Evolutionary conservation across 2,113 vertebrate species (phyloP), one percentile per base, ranked within the genome.

Genomic region (Uropsilus gracilis): DNA sequence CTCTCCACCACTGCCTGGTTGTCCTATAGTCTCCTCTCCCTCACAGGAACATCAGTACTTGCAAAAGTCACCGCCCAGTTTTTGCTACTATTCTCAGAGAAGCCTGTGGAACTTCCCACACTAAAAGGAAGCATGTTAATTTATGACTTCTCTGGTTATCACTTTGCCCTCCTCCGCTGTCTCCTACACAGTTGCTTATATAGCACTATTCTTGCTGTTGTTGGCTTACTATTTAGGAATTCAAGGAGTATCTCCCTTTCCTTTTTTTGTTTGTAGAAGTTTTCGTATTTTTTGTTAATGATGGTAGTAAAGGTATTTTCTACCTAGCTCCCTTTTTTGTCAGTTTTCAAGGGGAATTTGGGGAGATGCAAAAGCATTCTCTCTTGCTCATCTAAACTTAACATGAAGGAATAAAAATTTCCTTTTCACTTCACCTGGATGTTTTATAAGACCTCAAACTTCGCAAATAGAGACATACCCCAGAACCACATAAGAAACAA

Each of bases 211-310:
- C 44, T 37, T 14, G 53, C 42, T 80, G 6, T 80, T 46, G 20
- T 24, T 30, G 5, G 28, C 30, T 81, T 94, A 24, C n/a, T 78
- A 24, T 57, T 63, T 78, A 57, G 26, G 30, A 88, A 20, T 86
- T 89, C 22, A 37, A 8, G 6, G 34, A 17, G 22, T 59, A 10
- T 72, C n/a, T 72, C 9, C 28, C 14, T 16, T 13, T 26, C 71
- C 30, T 22, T 57, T 88, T 73, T 59, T 81, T 82, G n/a, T n/a
- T n/a, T 89, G 37, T 71, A 59, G 46, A 84, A 26, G 5, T 26
- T 46, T 76, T 37, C 53, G 13, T 61, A 34, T 37, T 69, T 82
- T 81, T 63, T 59, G 42, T 61, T 86, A 24, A 0, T 64, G 16
- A 3, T 66, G n/a, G 2, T 55, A 8, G 10, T 64, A 11, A 22